These are phyloP conservation scores for Burhinus oedicnemus DNA, from an alignment of 2,113 vertebrate genomes.

Conservation along the genomic window DNA sequence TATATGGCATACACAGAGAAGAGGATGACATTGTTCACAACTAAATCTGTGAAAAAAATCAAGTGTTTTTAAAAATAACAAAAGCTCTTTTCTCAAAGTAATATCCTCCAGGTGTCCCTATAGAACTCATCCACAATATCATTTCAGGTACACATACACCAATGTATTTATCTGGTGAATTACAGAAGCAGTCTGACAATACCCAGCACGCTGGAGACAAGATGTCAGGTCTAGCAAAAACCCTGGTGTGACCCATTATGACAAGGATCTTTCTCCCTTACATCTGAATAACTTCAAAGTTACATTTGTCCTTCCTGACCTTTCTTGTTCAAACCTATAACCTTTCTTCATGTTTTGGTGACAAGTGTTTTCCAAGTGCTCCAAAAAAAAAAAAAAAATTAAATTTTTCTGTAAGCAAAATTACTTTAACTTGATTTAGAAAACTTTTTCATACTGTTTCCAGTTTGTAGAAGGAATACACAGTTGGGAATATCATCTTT, in stretches of 20 bases:
- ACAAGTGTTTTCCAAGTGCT: background rate
- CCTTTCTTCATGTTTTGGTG: background rate
- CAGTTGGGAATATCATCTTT: background rate
- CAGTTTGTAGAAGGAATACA: background rate
- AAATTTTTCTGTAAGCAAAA: background rate
- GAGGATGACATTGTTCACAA: background rate
- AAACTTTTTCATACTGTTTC: background rate
- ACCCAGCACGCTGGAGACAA: background rate
- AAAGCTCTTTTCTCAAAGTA: background rate
- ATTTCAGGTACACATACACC: background rate
- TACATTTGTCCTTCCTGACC: background rate
- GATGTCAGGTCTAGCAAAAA: background rate
- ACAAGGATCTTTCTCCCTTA: background rate
- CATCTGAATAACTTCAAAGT: background rate
- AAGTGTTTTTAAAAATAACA: background rate
- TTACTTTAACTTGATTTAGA: background rate
- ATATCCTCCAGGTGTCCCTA: background rate
- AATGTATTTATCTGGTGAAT: background rate
- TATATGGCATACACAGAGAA: background rate
- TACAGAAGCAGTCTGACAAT: background rate
- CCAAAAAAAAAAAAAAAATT: background rate
- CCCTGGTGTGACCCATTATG: background rate
- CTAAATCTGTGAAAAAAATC: background rate
- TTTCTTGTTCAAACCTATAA: background rate
- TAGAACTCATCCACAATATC: background rate